Base-by-base conservation (phyloP, 2,888 invertebrate genomes). In the Sicus ferrugineus region DNA sequence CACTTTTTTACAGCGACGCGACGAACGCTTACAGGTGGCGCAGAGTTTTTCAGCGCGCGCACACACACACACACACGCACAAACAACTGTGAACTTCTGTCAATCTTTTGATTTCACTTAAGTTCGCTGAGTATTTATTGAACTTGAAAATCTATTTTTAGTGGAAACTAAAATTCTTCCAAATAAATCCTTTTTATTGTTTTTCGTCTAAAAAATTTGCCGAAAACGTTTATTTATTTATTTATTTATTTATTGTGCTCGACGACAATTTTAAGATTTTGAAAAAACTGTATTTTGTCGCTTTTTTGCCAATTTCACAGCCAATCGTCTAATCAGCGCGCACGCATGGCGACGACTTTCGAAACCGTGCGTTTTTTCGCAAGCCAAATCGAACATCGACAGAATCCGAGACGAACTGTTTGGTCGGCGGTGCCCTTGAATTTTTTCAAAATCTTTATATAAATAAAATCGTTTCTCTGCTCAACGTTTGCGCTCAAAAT, bases 281-380 rank as follows among this genome's bases (percentile, higher is more conserved):
- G n/a, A n/a, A n/a, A n/a, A n/a, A n/a, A n/a, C n/a, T n/a, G n/a
- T n/a, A n/a, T 1, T 26, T 42, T 42, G 23, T 31, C 5, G 21
- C 2, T n/a, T 46, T 50, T 38, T 38, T 42, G 31, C 16, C 46
- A 54, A 26, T 31, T 38, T 42, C 46, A 54, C 54, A 11, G 42
- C n/a, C 1, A 1, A 42, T n/a, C 42, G 42, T 9, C 16, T 42
- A 42, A n/a, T 42, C 61, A 65, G 54, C 67, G 52, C 65, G 61
- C 65, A 61, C 61, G 61, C 65, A 46, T 56, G 23, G 31, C 69
- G 63, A 64, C 75, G 75, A 80, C 64, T 54, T 62, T 30, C 76
- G 75, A 73, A 77, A 78, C 81, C 77, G 81, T 81, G 77, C 76
- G 74, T 72, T 70, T 73, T 75, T 77, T 76, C 70, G 72, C 72